Conservation (phyloP, 2,888 invertebrate genomes). For the Phragmatobia fuliginosa region DNA sequence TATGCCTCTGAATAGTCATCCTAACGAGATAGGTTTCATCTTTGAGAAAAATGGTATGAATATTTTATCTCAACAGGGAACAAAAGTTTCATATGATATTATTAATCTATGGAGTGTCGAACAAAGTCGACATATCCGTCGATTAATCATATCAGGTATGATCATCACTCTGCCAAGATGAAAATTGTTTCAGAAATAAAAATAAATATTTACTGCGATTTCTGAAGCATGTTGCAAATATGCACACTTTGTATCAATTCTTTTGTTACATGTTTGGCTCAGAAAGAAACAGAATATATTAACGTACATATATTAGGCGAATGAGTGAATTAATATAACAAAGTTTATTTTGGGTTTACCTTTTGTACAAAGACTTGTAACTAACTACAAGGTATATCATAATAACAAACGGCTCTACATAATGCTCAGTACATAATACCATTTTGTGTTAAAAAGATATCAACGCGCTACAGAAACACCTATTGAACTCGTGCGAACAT, state of each 20-base stretch:
- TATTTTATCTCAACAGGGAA: neutral
- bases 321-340: neutral
- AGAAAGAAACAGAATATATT: neutral
- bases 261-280: neutral
- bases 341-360: neutral
- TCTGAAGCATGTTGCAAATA: neutral
- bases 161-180: neutral
- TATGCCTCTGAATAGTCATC: constrained; percentile 22
- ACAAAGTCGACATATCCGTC: neutral
- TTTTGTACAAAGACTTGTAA: neutral
- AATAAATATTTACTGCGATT: neutral
- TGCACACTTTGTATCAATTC: neutral
- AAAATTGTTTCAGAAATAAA: neutral
- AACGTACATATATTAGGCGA: neutral
- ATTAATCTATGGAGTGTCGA: neutral
- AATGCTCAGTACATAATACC: constrained; percentile 20
- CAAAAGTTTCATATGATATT: neutral
- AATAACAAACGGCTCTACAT: constrained; percentile 16
- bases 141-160: neutral
- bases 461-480: constrained; percentile 45
- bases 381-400: neutral
- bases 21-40: constrained; percentile 15
- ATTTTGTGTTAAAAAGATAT: constrained; percentile 48
- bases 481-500: constrained; percentile 51
- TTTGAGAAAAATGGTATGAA: neutral